phyloP scores from a whole-genome alignment of 1,140 invertebrate species.

The Wasmannia auropunctata region DNA sequence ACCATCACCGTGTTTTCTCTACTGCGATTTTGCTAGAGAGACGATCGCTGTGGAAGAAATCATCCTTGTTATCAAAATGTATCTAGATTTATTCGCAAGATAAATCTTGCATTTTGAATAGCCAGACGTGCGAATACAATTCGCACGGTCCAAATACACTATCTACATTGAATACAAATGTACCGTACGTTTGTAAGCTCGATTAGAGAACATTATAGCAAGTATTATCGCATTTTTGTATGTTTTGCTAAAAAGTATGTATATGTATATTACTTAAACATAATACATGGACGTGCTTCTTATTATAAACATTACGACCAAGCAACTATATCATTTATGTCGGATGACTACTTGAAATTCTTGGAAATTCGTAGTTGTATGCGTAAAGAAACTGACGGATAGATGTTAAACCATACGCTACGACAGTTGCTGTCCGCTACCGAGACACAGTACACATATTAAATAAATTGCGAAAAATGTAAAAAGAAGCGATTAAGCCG shows the following conservation, averaged over 20 bases:
- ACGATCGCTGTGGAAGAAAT: neutral
- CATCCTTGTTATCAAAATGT: slow-evolving; percentile 39
- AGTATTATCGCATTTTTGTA: slow-evolving; percentile 63
- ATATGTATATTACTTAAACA: slow-evolving; percentile 33
- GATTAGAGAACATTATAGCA: slow-evolving; percentile 30
- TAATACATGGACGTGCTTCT: slow-evolving; percentile 46
- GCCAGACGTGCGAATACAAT: slow-evolving; percentile 27
- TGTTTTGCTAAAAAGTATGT: slow-evolving; percentile 50
- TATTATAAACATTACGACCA: slow-evolving; percentile 53
- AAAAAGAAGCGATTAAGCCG: slow-evolving; percentile 51
- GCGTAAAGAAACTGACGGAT: neutral
- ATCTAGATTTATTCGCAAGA: slow-evolving; percentile 17
- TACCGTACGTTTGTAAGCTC: slow-evolving; percentile 21
- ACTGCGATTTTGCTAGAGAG: neutral
- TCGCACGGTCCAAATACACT: neutral
- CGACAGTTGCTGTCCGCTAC: neutral
- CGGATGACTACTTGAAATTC: neutral
- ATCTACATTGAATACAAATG: neutral
- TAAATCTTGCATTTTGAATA: slow-evolving; percentile 48
- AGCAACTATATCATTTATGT: neutral
- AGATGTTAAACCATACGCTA: slow-evolving; percentile 19
- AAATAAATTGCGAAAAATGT: slow-evolving; percentile 41
- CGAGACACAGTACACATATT: neutral
- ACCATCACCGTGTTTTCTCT: neutral
- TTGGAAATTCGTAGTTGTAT: slow-evolving; percentile 18